These are phyloP conservation scores for Caenorhabditis panamensis DNA, from an alignment of 2,888 invertebrate genomes.

Conservation along the genomic window DNA sequence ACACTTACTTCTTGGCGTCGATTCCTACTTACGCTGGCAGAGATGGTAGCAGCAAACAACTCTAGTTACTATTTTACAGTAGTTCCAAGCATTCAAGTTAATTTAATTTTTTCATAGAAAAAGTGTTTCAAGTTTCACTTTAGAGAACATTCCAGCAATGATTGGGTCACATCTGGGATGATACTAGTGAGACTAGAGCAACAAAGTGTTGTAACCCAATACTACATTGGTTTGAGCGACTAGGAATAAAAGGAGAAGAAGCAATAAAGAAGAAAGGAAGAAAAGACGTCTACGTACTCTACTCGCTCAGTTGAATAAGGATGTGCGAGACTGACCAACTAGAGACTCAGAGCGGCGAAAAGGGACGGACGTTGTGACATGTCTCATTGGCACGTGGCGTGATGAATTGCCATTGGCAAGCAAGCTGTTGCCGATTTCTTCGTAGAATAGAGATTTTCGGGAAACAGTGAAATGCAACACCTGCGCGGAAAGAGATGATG, in stretches of 20 bases:
- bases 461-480: constrained; percentile 24
- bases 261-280: constrained; percentile 7
- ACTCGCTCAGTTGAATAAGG: constrained; percentile 15
- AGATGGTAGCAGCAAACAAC: constrained; percentile 6
- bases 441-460: constrained; percentile 2
- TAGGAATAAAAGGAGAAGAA: constrained; percentile 7
- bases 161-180: constrained; percentile 31
- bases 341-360: constrained; percentile 5
- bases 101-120: not conserved
- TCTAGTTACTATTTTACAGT: not conserved
- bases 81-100: not conserved
- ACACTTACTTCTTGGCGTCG: constrained; percentile 18
- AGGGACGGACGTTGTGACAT: constrained; percentile 3
- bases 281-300: not conserved
- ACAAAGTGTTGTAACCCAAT: constrained; percentile 29
- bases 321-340: constrained; percentile 15
- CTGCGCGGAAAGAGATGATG: constrained; percentile 25
- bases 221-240: constrained; percentile 13
- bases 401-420: constrained; percentile 38
- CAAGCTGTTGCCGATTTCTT: not conserved
- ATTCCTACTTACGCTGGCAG: not conserved
- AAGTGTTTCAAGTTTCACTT: not conserved
- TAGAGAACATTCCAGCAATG: not conserved
- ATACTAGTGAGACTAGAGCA: not conserved
- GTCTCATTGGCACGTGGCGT: constrained; percentile 31